A percentile compares a stretch with the other conserved stretches of the same genome.
phyloP scores from a whole-genome alignment of 2,888 invertebrate species.

The Aricia artaxerxes region DNA sequence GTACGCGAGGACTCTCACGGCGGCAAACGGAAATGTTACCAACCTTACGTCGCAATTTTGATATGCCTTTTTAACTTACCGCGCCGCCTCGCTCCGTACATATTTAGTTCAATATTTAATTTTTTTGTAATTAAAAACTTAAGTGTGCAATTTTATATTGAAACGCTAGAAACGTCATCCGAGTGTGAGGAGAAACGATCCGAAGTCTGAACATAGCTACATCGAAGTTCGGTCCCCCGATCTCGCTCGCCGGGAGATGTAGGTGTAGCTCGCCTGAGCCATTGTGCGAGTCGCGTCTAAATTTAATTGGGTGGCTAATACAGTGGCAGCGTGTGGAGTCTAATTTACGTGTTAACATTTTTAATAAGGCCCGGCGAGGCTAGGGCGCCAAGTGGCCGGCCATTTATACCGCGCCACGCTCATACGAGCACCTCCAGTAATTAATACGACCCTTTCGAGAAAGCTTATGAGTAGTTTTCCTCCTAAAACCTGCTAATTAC shows the following conservation, averaged over 20 bases:
- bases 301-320: constrained; percentile 79
- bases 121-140: constrained; percentile 61
- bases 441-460: constrained; percentile 76
- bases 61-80: constrained; percentile 74
- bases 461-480: constrained; percentile 80
- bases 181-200: constrained; percentile 54
- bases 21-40: constrained; percentile 68
- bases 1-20: constrained; percentile 67
- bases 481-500: constrained; percentile 76
- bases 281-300: constrained; percentile 66
- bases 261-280: constrained; percentile 44
- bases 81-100: constrained; percentile 59
- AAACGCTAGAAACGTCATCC: constrained; percentile 54
- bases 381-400: constrained; percentile 77
- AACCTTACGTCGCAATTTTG: constrained; percentile 76
- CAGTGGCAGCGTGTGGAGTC: constrained; percentile 63
- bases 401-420: constrained; percentile 69
- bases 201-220: constrained; percentile 47
- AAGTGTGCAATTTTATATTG: constrained; percentile 54
- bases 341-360: constrained; percentile 80
- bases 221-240: constrained; percentile 22
- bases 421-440: constrained; percentile 74
- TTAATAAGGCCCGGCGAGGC: constrained; percentile 75
- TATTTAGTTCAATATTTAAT: constrained; percentile 65
- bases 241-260: not conserved